Evolutionary conservation across 2,888 invertebrate genomes (phyloP), one percentile per base, ranked within the genome.

Genomic region (Rugalucina vietnamica): DNA sequence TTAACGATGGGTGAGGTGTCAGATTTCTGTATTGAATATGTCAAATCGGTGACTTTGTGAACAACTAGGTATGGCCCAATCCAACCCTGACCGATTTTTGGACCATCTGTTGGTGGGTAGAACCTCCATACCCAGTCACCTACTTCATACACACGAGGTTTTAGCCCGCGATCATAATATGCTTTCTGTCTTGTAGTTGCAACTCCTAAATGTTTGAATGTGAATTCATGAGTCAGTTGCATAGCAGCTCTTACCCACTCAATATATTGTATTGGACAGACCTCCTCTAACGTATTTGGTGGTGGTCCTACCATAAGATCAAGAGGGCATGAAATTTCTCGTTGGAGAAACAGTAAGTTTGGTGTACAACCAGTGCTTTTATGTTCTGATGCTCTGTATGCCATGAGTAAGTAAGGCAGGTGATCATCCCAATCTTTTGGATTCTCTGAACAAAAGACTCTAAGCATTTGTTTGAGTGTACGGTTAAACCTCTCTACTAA

Each of bases 361-460:
- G 70, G 70, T 8, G 36, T 70, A 29, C 70, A 70, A 37, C 70
- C 70, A 37, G 70, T 70, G 70, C 70, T 70, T 18, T 70, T 65
- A 34, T 88, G 88, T 10, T 49, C 34, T 18, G 86, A 74, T 14
- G 84, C 34, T 18, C 84, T 49, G 37, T 88, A 88, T 21, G 89
- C 88, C 70, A 86, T 76, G 24, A 80, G 50, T 12, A 89, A 29
- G 72, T 57, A 87, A 0, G 82, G 86, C 5, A 90, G 65, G 70
- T 89, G 82, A 34, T 84, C 81, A 74, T 88, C 90, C 88, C 87
- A 90, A 57, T 85, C 83, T 12, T 43, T 34, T 12, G 50, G 86
- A 74, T 86, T 79, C 21, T 87, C 77, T 60, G 72, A 72, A 10
- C 79, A 81, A 76, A 76, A 79, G 10, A 60, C 76, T 8, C 70